Conservation (phyloP, 2,888 invertebrate species). For the Octodonta nipae region DNA sequence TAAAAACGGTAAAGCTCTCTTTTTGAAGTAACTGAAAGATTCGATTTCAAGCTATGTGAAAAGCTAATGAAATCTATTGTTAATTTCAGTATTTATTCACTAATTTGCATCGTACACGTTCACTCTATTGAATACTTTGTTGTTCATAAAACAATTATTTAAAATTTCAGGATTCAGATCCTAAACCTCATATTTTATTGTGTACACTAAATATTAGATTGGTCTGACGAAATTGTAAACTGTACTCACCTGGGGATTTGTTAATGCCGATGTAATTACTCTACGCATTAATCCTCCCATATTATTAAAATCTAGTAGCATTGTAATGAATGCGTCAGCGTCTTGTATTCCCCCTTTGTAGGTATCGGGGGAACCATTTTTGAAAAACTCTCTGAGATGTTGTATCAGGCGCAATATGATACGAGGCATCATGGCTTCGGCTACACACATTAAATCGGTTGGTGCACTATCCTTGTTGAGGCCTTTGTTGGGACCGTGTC, state of each 20-base stretch:
- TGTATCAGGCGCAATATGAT: constrained; percentile 79
- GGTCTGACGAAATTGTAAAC: too few relatives aligned
- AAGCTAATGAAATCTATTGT: too few relatives aligned
- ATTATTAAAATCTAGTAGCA: constrained; percentile 86
- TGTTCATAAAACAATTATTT: too few relatives aligned
- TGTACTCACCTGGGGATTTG: constrained; percentile 60
- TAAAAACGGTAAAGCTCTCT: too few relatives aligned
- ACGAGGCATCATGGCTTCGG: constrained; percentile 88
- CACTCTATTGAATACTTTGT: too few relatives aligned
- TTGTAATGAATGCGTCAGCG: constrained; percentile 75
- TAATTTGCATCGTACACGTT: too few relatives aligned
- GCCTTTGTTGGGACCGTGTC: constrained; percentile 83
- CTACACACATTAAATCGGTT: constrained; percentile 77
- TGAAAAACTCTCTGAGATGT: constrained; percentile 68
- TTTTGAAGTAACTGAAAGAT: too few relatives aligned
- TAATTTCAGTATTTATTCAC: too few relatives aligned
- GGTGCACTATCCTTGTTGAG: constrained; percentile 54
- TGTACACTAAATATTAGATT: too few relatives aligned
- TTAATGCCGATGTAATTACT: constrained; percentile 83
- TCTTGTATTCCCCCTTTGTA: constrained; percentile 61
- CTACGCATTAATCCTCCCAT: constrained; percentile 93
- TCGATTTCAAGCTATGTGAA: too few relatives aligned
- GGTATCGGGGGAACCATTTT: constrained; percentile 38
- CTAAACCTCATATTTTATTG: too few relatives aligned
- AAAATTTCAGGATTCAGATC: too few relatives aligned